These are phyloP conservation scores for Diadromus collaris DNA, from an alignment of 2,888 invertebrate genomes.

Conservation along the genomic window DNA sequence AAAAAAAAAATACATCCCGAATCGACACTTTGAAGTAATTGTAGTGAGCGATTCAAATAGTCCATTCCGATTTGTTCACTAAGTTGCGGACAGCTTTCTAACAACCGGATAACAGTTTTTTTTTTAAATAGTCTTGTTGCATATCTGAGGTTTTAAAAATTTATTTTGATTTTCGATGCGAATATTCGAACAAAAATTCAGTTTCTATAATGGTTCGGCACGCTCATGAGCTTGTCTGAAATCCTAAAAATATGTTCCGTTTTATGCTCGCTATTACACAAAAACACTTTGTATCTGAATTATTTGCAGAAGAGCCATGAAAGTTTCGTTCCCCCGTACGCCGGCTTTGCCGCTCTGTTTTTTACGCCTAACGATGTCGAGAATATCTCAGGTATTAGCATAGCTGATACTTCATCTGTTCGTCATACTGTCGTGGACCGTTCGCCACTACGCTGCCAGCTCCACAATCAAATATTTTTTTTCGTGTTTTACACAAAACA, in stretches of 20 bases:
- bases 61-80: too few species aligned
- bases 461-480: conserved; percentile 14
- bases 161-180: too few species aligned
- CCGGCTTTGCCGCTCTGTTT: conserved; percentile 30
- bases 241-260: too few species aligned
- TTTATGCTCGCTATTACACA: too few species aligned
- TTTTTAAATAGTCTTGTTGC: background rate
- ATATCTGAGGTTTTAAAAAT: background rate
- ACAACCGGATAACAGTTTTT: too few species aligned
- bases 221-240: too few species aligned
- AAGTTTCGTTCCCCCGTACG: conserved; percentile 1
- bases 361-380: conserved; percentile 34
- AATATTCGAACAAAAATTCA: too few species aligned
- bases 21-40: too few species aligned
- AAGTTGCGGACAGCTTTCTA: too few species aligned
- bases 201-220: too few species aligned
- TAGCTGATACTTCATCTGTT: conserved; percentile 58
- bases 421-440: conserved; percentile 56
- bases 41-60: too few species aligned
- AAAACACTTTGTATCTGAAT: background rate
- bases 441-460: conserved; percentile 48
- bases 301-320: background rate
- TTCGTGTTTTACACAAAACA: background rate
- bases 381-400: conserved; percentile 58
- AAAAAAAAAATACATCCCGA: too few species aligned